These are phyloP conservation scores for Aegotheles bennettii DNA, from an alignment of 2,113 vertebrate species.

Conservation along the genomic window DNA sequence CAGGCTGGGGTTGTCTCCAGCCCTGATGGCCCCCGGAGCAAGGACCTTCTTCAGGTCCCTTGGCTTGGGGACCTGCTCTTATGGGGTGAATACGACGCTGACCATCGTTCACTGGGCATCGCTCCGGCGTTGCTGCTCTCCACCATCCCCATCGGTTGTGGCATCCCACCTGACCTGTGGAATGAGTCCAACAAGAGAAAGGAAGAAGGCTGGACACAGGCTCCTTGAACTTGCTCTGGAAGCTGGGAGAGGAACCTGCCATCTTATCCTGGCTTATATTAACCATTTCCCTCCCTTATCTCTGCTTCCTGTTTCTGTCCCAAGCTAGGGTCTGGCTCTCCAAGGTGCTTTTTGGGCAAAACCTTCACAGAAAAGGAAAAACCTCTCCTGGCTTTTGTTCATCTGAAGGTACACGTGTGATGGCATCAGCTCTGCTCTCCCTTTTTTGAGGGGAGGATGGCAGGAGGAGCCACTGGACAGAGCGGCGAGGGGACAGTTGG, in stretches of 20 bases:
- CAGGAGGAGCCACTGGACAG: background rate
- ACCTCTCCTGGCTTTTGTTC: background rate
- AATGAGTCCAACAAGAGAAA: background rate
- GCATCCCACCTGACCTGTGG: background rate
- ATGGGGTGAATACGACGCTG: background rate
- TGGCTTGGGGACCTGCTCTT: background rate
- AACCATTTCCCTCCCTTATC: background rate
- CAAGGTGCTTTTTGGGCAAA: background rate
- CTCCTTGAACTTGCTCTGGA: background rate
- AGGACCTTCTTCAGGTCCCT: background rate
- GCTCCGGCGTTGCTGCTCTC: background rate
- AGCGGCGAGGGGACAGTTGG: background rate
- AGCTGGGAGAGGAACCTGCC: background rate
- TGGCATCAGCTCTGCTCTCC: background rate
- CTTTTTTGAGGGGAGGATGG: background rate
- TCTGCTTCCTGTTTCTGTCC: background rate
- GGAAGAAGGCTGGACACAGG: background rate
- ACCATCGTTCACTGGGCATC: background rate
- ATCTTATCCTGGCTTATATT: background rate
- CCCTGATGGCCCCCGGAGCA: background rate
- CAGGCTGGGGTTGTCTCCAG: background rate
- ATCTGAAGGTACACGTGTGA: accelerated
- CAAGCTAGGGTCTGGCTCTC: background rate
- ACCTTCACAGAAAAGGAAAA: background rate
- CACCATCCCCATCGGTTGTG: background rate